These are phyloP conservation scores for Tenthredo livida DNA, from an alignment of 2,888 invertebrate genomes.

Conservation along the genomic window DNA sequence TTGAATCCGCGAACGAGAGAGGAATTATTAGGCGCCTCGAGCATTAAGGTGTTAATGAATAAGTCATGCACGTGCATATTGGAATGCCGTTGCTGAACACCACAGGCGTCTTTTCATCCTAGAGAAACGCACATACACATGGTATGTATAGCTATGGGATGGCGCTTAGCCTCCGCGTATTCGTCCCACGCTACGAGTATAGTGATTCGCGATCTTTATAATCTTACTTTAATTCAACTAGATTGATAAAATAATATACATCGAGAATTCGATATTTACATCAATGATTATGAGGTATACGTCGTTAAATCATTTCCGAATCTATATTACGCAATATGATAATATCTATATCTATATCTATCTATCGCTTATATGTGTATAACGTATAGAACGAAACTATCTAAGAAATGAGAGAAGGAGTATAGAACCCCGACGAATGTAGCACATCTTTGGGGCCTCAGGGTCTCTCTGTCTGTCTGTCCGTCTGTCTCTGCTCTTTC, in stretches of 20 bases:
- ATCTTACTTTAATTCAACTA: no score
- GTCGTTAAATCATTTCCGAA: neutral
- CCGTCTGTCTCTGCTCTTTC: no score
- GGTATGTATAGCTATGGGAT: neutral
- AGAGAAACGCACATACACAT: neutral
- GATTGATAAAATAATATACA: no score
- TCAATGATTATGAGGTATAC: neutral
- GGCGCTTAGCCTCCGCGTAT: constrained; percentile 15
- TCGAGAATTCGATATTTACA: no score
- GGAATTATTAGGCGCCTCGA: constrained; percentile 44
- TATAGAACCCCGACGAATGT: constrained; percentile 12
- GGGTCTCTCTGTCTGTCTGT: neutral
- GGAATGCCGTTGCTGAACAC: constrained; percentile 30
- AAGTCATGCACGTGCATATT: constrained; percentile 54
- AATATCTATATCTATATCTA: neutral
- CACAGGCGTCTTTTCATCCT: neutral
- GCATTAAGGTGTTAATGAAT: constrained; percentile 57
- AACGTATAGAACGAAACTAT: neutral
- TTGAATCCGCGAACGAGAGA: constrained; percentile 24
- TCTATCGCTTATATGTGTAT: neutral
- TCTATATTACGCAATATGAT: neutral
- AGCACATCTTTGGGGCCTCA: constrained; percentile 47
- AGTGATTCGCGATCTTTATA: neutral
- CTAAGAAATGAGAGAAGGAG: constrained; percentile 9
- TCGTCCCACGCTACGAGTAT: neutral